These are phyloP conservation scores for Sinocyclocheilus maitianheensis DNA, from an alignment of 2,113 vertebrate species.

Conservation along the genomic window DNA sequence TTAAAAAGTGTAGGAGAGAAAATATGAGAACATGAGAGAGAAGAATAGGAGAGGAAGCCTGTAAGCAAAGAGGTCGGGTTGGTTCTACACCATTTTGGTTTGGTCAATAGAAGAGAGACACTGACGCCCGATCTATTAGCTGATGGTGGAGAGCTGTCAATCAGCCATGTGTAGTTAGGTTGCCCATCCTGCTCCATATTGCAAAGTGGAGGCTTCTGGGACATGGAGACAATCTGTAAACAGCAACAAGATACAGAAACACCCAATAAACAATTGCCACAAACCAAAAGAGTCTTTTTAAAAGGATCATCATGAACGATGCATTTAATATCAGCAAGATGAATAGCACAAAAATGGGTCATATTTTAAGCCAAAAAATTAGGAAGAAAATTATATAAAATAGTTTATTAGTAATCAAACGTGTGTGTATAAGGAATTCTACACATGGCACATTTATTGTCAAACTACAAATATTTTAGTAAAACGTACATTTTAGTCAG, in stretches of 20 bases:
- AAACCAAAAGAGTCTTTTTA: background rate
- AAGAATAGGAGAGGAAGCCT: slow-evolving; percentile 6
- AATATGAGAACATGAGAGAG: background rate
- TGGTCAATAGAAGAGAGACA: slow-evolving; percentile 29
- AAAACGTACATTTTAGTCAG: too few species aligned
- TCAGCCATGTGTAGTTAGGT: slow-evolving; percentile 61
- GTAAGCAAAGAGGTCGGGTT: slow-evolving; percentile 34
- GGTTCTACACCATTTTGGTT: slow-evolving; percentile 54
- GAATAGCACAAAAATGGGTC: too few species aligned
- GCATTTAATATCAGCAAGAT: too few species aligned
- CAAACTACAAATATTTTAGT: too few species aligned
- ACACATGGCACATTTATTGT: too few species aligned
- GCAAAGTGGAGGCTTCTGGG: slow-evolving; percentile 78
- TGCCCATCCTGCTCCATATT: slow-evolving; percentile 83
- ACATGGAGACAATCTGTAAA: slow-evolving; percentile 45
- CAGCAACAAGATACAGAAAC: slow-evolving; percentile 68
- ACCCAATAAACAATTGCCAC: background rate
- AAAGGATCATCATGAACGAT: too few species aligned
- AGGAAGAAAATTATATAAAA: too few species aligned
- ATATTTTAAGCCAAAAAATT: too few species aligned
- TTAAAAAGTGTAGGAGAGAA: slow-evolving; percentile 32
- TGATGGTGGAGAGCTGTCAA: slow-evolving; percentile 50
- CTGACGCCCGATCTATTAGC: slow-evolving; percentile 21
- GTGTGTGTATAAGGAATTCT: too few species aligned
- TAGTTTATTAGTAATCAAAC: too few species aligned